Base-by-base conservation (phyloP, 1,140 invertebrate species). In the Gonatopus flavifemur region DNA sequence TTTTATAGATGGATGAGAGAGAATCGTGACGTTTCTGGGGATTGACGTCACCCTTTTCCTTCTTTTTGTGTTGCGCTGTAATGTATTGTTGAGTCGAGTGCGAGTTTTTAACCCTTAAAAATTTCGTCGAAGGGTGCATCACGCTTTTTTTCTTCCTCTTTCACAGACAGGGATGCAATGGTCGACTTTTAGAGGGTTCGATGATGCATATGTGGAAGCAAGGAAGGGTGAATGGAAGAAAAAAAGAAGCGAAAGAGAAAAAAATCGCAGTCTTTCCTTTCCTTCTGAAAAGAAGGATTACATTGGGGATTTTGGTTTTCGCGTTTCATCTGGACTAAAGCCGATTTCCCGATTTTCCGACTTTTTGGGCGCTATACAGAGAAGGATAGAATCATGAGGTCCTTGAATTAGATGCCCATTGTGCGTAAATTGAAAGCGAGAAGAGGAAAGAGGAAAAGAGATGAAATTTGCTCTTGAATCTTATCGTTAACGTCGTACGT, bases 81-180 rank as follows among this genome's bases (percentile, higher is more conserved):
- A 62, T 57, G 65, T 52, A 73, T 76, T 74, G 74, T 74, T 59
- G 66, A 67, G 60, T 77, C 72, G 72, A 76, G 76, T 77, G 74
- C 66, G 71, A 74, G 67, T 78, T 78, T 78, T 77, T 72, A 76
- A 76, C 74, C 74, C 70, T 76, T 75, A 72, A 77, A 74, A 77
- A 65, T 72, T 69, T 61, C 56, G 45, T 40, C 59, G 52, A 60
- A 66, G 69, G 74, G 72, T 58, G 45, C 55, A 49, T 44, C 58
- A 35, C 47, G 49, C 48, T 66, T 67, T 59, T n/a, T n/a, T n/a
- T n/a, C n/a, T n/a, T n/a, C n/a, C n/a, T n/a, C 40, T 52, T 49
- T 58, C 57, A 56, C 57, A 59, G 49, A 57, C 49, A 51, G 58
- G 59, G 61, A 56, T 32, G 49, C 58, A 54, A 36, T 61, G 61